phyloP scores from a whole-genome alignment of 2,113 vertebrate genomes.

The Alces alces region DNA sequence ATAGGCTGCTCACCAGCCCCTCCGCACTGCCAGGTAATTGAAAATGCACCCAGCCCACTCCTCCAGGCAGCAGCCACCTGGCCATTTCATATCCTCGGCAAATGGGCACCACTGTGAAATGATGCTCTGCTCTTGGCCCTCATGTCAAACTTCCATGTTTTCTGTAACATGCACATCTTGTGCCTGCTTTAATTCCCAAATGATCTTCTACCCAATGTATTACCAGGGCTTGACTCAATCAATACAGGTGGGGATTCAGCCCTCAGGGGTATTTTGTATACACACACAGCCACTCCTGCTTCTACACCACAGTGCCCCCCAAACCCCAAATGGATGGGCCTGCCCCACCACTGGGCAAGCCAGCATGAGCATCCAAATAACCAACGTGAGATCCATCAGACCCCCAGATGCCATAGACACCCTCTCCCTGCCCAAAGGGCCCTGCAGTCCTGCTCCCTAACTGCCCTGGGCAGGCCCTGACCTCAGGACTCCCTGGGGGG shows the following conservation, averaged over 20 bases:
- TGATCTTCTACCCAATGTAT: constrained; percentile 63
- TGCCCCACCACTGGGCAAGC: neutral
- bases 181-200: constrained; percentile 43
- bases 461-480: neutral
- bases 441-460: rapidly evolving
- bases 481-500: neutral
- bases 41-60: constrained; percentile 2
- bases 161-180: neutral
- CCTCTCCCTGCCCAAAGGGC: neutral
- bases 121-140: constrained; percentile 2
- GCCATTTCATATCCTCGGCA: constrained; percentile 35
- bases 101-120: constrained; percentile 51
- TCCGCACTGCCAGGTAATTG: neutral
- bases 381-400: neutral
- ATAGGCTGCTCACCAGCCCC: neutral
- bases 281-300: neutral
- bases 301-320: neutral
- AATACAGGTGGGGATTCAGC: constrained; percentile 42
- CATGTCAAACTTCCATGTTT: constrained; percentile 26
- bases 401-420: neutral
- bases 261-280: neutral
- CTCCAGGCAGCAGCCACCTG: neutral
- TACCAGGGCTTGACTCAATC: constrained; percentile 53
- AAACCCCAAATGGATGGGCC: neutral
- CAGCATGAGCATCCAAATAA: neutral